Evolutionary conservation across 2,888 invertebrate genomes (phyloP).

Genomic region (Prosopocoilus inquinatus): DNA sequence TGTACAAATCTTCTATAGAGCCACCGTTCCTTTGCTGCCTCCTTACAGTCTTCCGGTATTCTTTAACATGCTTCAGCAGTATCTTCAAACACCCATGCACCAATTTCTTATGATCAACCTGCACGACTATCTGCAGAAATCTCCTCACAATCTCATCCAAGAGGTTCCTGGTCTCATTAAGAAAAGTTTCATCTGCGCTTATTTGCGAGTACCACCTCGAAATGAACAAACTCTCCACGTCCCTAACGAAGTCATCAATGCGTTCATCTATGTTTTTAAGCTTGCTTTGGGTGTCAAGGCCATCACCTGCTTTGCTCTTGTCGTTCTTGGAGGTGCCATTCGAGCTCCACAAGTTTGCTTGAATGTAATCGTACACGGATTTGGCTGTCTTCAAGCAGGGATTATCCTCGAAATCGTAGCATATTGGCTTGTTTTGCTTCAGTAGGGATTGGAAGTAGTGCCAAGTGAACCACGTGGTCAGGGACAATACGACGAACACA

Average conservation of each 20-base stretch:
- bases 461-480: constrained; percentile 54
- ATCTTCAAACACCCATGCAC: constrained; percentile 54
- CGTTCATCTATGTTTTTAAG: constrained; percentile 28
- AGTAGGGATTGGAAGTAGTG: constrained; percentile 56
- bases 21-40: constrained; percentile 54
- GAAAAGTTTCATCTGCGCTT: constrained; percentile 51
- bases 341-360: not conserved
- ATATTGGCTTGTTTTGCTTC: constrained; percentile 55
- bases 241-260: constrained; percentile 43
- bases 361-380: not conserved
- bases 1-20: constrained; percentile 54
- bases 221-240: constrained; percentile 53
- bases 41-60: constrained; percentile 62
- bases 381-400: constrained; percentile 9
- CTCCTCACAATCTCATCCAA: constrained; percentile 48
- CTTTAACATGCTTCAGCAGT: constrained; percentile 61
- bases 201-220: constrained; percentile 54
- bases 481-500: constrained; percentile 42
- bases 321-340: not conserved
- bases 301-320: not conserved
- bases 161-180: constrained; percentile 48
- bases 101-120: constrained; percentile 48
- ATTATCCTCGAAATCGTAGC: constrained; percentile 41
- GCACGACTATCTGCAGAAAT: constrained; percentile 44
- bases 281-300: not conserved